These are phyloP conservation scores for Paralichthys olivaceus DNA, from an alignment of 2,113 vertebrate species.

Conservation along the genomic window DNA sequence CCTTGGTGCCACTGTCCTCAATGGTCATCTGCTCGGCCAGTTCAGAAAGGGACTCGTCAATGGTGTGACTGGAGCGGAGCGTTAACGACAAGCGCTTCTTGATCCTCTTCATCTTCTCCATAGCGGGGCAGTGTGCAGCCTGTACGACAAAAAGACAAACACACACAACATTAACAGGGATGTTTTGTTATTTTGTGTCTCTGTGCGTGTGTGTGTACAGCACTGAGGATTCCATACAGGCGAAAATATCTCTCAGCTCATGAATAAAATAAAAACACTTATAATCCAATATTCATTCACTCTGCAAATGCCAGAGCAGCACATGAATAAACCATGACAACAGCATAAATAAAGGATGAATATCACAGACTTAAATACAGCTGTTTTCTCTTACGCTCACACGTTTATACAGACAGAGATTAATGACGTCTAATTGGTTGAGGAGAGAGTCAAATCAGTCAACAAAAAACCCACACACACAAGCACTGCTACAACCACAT, in stretches of 20 bases:
- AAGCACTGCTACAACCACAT: neutral
- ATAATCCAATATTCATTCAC: slow-evolving; percentile 79
- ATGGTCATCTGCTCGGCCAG: slow-evolving; percentile 99
- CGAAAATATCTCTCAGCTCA: slow-evolving; percentile 67
- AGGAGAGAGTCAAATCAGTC: slow-evolving; percentile 34
- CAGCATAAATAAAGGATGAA: slow-evolving; percentile 68
- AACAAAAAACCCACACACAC: slow-evolving; percentile 25
- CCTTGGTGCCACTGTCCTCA: slow-evolving; percentile 96
- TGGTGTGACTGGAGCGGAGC: slow-evolving; percentile 94
- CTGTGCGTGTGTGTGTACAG: neutral
- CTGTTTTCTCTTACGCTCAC: slow-evolving; percentile 49
- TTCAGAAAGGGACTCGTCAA: slow-evolving; percentile 97
- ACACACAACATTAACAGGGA: neutral
- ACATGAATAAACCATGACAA: slow-evolving; percentile 63
- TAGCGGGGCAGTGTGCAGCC: slow-evolving; percentile 83
- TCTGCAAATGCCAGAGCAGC: slow-evolving; percentile 56
- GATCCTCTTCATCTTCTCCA: slow-evolving; percentile 97
- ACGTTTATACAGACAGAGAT: slow-evolving; percentile 23
- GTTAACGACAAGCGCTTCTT: slow-evolving; percentile 97
- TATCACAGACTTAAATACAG: slow-evolving; percentile 42
- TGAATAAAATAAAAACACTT: slow-evolving; percentile 76
- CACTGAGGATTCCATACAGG: neutral
- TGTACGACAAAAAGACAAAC: slow-evolving; percentile 55
- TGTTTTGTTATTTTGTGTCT: slow-evolving; percentile 3
- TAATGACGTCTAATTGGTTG: slow-evolving; percentile 43